A percentile compares a stretch with the other conserved stretches of the same genome.
Conservation (phyloP, 2,797 vertebrate genomes). For the Lerista edwardsae region DNA sequence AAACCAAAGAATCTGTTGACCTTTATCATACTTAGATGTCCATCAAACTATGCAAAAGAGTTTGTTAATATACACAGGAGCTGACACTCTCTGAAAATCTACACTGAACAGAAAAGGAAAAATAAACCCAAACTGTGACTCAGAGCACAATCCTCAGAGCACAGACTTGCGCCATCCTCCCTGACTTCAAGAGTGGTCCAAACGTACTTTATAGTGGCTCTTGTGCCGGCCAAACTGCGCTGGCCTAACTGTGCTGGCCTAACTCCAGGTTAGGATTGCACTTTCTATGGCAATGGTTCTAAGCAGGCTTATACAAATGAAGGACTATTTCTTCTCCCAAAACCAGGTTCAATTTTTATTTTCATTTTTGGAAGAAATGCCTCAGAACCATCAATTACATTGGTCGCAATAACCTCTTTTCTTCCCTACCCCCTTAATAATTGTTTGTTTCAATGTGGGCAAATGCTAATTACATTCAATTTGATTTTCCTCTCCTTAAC, state of each 20-base stretch:
- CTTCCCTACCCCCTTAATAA: constrained; percentile 54
- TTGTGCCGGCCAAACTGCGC: too few species aligned
- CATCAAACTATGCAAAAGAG: constrained; percentile 67
- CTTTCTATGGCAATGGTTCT: neutral
- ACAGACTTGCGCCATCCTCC: too few species aligned
- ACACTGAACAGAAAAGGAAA: constrained; percentile 43
- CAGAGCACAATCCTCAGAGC: constrained; percentile 71
- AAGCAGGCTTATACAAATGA: constrained; percentile 57
- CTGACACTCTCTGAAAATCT: constrained; percentile 51
- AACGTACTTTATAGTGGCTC: too few species aligned
- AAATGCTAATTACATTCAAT: constrained; percentile 72
- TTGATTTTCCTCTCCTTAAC: constrained; percentile 68
- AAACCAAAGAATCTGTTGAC: neutral
- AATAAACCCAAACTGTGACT: constrained; percentile 58
- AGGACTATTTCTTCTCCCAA: constrained; percentile 62
- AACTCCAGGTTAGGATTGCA: too few species aligned
- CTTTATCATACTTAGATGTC: constrained; percentile 67
- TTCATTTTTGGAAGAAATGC: constrained; percentile 24
- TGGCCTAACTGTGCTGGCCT: too few species aligned
- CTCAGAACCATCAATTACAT: constrained; percentile 32
- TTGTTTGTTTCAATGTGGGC: constrained; percentile 47
- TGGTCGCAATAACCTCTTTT: constrained; percentile 49
- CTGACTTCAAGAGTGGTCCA: too few species aligned
- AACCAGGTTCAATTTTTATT: constrained; percentile 48
- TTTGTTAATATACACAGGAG: constrained; percentile 60